phyloP scores from a whole-genome alignment of 1,140 invertebrate genomes.

The Calosoma granatense region DNA sequence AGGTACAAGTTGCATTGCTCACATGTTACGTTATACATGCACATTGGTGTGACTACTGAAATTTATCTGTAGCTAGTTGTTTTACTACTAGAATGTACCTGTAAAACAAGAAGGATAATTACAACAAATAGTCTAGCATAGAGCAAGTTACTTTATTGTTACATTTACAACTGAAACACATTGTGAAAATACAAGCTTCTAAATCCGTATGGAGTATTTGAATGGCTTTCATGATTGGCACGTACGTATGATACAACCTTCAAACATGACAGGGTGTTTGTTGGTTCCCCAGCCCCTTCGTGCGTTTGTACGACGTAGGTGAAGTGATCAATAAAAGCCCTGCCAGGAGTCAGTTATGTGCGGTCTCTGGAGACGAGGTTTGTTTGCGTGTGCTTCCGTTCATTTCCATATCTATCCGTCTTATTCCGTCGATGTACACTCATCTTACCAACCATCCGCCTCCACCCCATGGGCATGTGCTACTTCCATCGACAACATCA shows the following conservation, averaged over 20 bases:
- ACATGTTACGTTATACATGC: neutral
- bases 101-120: too few species aligned
- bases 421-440: neutral
- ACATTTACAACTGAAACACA: too few species aligned
- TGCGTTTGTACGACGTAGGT: too few species aligned
- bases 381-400: neutral
- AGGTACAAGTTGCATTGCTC: neutral
- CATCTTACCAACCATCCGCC: neutral
- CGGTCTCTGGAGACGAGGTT: neutral
- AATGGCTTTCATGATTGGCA: too few species aligned
- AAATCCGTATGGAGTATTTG: too few species aligned
- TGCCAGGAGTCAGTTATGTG: neutral
- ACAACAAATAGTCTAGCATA: too few species aligned
- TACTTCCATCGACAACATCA: neutral
- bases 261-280: neutral
- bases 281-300: neutral
- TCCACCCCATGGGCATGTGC: neutral
- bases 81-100: too few species aligned
- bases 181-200: too few species aligned
- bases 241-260: neutral
- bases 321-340: neutral
- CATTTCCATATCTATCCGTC: slow-evolving; percentile 7
- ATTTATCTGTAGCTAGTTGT: too few species aligned
- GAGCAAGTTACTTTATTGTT: too few species aligned
- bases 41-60: neutral